These are phyloP conservation scores for Ciconia nigra DNA, from an alignment of 2,797 vertebrate species.

Conservation along the genomic window DNA sequence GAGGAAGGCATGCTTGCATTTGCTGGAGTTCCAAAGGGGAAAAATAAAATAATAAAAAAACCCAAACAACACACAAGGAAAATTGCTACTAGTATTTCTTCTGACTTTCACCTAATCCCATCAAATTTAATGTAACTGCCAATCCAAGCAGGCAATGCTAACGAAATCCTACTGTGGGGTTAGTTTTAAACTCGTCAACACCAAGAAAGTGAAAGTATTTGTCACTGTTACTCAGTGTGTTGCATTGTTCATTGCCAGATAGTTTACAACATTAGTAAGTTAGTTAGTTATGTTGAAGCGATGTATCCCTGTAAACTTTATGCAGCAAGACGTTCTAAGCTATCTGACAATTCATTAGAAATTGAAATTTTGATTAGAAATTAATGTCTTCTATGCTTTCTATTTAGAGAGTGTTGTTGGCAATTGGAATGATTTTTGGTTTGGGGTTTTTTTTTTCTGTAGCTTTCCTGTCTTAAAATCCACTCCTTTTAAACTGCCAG, in stretches of 20 bases:
- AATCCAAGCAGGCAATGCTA: background rate
- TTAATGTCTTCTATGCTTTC: background rate
- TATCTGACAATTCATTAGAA: background rate
- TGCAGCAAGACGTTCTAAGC: background rate
- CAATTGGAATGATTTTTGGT: background rate
- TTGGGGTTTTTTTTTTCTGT: background rate
- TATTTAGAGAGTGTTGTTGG: background rate
- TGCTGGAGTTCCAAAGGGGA: background rate
- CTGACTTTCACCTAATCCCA: background rate
- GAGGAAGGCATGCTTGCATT: background rate
- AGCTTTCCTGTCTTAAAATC: background rate
- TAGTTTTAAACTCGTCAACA: background rate
- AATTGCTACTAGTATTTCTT: background rate
- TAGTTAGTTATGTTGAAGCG: too few relatives aligned
- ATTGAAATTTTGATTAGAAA: background rate
- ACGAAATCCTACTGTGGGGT: background rate
- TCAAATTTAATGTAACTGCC: background rate
- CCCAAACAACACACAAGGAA: background rate
- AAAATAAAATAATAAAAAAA: background rate
- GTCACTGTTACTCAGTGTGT: background rate
- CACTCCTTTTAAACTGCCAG: background rate
- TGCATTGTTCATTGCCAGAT: accelerated
- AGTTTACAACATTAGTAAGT: too few relatives aligned
- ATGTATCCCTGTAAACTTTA: background rate
- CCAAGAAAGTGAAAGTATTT: background rate